Evolutionary conservation across 2,113 vertebrate species (phyloP), one percentile per base, ranked within the genome.

Genomic region (Hemichromis elongatus): DNA sequence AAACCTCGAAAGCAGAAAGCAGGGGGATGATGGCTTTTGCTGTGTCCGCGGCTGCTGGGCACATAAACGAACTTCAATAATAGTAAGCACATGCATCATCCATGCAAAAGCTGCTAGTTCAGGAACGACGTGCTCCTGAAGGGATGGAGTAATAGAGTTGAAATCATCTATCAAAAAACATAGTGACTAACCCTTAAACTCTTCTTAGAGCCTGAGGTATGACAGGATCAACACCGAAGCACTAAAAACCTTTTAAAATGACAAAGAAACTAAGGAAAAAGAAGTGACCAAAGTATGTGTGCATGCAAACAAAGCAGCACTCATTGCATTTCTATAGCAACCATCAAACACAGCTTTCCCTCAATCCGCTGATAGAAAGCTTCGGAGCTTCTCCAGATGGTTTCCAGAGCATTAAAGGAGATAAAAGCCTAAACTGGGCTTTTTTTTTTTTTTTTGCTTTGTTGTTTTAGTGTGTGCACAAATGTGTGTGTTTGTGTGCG

Each of bases 331-430:
- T 63, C 84, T 28, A 88, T 82, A 37, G 83, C 81, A 88, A 85
- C 35, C 50, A 24, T 40, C 66, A 86, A 90, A 83, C 86, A 84
- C 70, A 66, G 68, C 42, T 52, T 45, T 5, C 10, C 10, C 19
- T 53, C 50, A 10, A 84, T 81, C 81, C 79, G 47, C 40, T 47
- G 33, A 53, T 57, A 78, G 78, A 61, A 83, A 45, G 79, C 13
- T 3, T 47, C 81, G 33, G 63, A 63, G 77, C 57, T 90, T 61
- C n/a, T 80, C 73, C 77, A 86, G 73, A 87, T 81, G 56, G 80
- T 81, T 88, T 91, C 82, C 89, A 86, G 81, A 83, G 55, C 47
- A 26, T 40, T 53, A 21, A 73, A 80, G 79, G 78, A 89, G 88
- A 88, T 85, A 83, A 88, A 77, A 4, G 77, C 70, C 10, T 16